Evolutionary conservation across 2,113 vertebrate species (phyloP).

Genomic region (Meriones unguiculatus): DNA sequence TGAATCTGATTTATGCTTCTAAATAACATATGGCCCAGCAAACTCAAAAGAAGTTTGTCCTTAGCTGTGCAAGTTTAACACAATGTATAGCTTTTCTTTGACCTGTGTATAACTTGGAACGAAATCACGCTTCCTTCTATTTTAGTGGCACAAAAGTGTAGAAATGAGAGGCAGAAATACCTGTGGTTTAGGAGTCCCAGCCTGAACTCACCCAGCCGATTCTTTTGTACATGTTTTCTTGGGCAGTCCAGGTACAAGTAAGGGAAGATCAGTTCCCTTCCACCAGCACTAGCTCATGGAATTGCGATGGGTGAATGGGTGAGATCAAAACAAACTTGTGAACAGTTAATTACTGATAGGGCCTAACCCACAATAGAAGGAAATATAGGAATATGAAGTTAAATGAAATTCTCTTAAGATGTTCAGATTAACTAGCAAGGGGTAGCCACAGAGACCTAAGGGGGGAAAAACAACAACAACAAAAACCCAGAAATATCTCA

Average conservation of each 20-base stretch:
- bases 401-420: not conserved
- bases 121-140: not conserved
- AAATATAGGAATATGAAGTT: not conserved
- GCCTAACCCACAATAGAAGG: not conserved
- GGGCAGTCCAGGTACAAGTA: not conserved
- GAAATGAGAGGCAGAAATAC: not conserved
- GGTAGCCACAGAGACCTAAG: not conserved
- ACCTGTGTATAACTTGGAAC: not conserved
- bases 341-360: not conserved
- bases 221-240: not conserved
- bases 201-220: rapidly evolving
- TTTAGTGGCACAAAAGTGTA: not conserved
- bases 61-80: not conserved
- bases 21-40: not conserved
- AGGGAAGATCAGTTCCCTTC: not conserved
- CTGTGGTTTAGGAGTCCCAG: not conserved
- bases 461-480: not conserved
- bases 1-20: not conserved
- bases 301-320: not conserved
- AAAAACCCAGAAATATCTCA: not conserved
- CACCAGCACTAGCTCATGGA: too few relatives aligned
- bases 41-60: not conserved
- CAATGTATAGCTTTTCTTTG: not conserved
- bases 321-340: not conserved
- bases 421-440: not conserved